These are phyloP conservation scores for Mastacembelus armatus DNA, from an alignment of 2,797 vertebrate species.

Conservation along the genomic window DNA sequence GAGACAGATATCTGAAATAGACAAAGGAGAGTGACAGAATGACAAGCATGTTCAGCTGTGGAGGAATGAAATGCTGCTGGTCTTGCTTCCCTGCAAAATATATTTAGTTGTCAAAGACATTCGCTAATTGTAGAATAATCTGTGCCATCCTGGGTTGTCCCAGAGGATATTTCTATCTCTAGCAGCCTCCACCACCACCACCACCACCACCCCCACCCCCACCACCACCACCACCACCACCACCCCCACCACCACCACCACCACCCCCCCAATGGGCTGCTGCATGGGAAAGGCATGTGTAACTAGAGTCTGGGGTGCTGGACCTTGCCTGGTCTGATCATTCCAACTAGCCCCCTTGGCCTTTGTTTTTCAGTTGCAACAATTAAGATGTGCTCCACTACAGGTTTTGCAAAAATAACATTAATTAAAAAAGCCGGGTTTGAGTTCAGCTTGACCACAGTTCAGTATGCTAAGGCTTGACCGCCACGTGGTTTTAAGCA, in stretches of 20 bases:
- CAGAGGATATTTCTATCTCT: constrained; percentile 79
- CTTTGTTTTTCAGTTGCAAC: constrained; percentile 41
- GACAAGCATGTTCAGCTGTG: constrained; percentile 72
- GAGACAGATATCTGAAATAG: constrained; percentile 54
- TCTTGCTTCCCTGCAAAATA: constrained; percentile 59
- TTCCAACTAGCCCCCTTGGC: constrained; percentile 39
- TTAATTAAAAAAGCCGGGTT: constrained; percentile 57
- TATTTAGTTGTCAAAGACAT: constrained; percentile 77
- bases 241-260: no score
- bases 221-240: no score
- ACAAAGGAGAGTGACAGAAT: constrained; percentile 57
- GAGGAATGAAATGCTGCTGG: constrained; percentile 40
- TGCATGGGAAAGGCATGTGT: constrained; percentile 78
- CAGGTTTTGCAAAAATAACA: constrained; percentile 65
- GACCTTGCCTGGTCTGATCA: constrained; percentile 51
- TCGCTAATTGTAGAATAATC: constrained; percentile 84
- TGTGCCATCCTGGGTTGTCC: constrained; percentile 61
- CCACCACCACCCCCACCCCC: no score
- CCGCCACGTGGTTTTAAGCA: constrained; percentile 54
- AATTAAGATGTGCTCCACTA: constrained; percentile 59
- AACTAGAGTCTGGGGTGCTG: constrained; percentile 65
- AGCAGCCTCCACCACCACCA: no score
- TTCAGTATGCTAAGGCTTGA: constrained; percentile 34
- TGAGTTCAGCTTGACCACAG: constrained; percentile 31
- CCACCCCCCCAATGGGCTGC: constrained; percentile 31